Evolutionary conservation across 2,888 invertebrate species (phyloP).

Genomic region (Dexiosoma caninum): DNA sequence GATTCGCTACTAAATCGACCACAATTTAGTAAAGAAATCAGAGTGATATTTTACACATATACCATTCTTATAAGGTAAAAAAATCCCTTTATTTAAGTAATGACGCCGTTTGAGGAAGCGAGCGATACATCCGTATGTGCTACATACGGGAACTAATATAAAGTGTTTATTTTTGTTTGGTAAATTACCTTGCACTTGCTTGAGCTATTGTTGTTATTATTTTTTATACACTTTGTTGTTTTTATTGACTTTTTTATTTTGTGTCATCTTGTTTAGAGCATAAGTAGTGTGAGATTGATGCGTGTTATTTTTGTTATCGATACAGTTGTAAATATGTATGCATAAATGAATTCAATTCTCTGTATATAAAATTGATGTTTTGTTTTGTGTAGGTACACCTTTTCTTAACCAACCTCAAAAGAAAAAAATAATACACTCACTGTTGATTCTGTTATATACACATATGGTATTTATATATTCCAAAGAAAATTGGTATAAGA

Average conservation of each 20-base stretch:
- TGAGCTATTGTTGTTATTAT: conserved; percentile 28
- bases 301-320: conserved; percentile 21
- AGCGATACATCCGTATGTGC: too few relatives aligned
- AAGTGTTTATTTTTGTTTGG: conserved; percentile 18
- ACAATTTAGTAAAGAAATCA: too few relatives aligned
- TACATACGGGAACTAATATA: too few relatives aligned
- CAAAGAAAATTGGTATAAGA: not conserved
- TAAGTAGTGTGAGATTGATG: conserved; percentile 3
- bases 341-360: conserved; percentile 11
- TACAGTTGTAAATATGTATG: not conserved
- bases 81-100: too few relatives aligned
- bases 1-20: too few relatives aligned
- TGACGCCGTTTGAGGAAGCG: too few relatives aligned
- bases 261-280: conserved; percentile 27
- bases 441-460: conserved; percentile 56
- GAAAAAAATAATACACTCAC: conserved; percentile 34
- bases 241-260: conserved; percentile 6
- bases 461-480: too few relatives aligned
- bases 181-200: conserved; percentile 62
- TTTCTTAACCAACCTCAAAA: conserved; percentile 55
- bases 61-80: too few relatives aligned
- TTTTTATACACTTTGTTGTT: conserved; percentile 23
- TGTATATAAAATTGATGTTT: conserved; percentile 38
- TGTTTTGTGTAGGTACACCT: conserved; percentile 62
- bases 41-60: too few relatives aligned